Evolutionary conservation across 1,140 invertebrate species (phyloP).

Genomic region (Harpegnathos saltator): DNA sequence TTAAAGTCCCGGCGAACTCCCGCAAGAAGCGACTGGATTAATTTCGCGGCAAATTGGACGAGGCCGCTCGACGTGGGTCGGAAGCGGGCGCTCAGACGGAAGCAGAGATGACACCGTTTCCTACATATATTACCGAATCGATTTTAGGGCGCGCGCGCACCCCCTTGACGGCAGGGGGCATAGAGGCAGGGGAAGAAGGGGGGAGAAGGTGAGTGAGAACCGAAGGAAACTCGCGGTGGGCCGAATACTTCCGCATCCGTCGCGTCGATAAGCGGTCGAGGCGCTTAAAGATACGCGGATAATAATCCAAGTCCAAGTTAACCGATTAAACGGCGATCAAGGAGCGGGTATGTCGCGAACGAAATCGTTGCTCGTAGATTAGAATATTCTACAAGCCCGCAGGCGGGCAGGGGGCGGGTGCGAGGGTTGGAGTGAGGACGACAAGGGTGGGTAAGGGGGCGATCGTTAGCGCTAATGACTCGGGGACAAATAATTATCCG

Average conservation of each 20-base stretch:
- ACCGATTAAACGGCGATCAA: slow-evolving; percentile 48
- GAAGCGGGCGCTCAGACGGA: slow-evolving; percentile 22
- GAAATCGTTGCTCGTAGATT: slow-evolving; percentile 28
- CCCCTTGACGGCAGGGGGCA: too few species aligned
- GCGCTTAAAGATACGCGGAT: background rate
- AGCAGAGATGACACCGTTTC: slow-evolving; percentile 42
- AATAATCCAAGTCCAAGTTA: slow-evolving; percentile 34
- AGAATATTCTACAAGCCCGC: background rate
- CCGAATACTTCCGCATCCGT: slow-evolving; percentile 5
- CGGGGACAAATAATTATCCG: slow-evolving; percentile 62
- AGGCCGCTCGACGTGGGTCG: slow-evolving; percentile 20
- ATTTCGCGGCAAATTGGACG: slow-evolving; percentile 39
- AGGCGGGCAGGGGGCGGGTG: too few species aligned
- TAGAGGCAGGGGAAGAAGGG: too few species aligned
- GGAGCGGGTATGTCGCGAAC: slow-evolving; percentile 3
- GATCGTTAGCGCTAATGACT: slow-evolving; percentile 64
- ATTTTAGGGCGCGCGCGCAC: background rate
- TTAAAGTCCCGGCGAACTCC: slow-evolving; percentile 19
- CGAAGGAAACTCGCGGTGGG: slow-evolving; percentile 13
- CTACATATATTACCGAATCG: slow-evolving; percentile 32
- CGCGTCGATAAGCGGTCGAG: background rate
- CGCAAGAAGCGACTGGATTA: slow-evolving; percentile 36
- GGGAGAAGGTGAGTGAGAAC: too few species aligned
- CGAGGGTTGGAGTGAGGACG: too few species aligned
- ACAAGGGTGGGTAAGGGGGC: background rate